phyloP scores from a whole-genome alignment of 1,140 invertebrate species.

The Ctenoplectra terminalis region DNA sequence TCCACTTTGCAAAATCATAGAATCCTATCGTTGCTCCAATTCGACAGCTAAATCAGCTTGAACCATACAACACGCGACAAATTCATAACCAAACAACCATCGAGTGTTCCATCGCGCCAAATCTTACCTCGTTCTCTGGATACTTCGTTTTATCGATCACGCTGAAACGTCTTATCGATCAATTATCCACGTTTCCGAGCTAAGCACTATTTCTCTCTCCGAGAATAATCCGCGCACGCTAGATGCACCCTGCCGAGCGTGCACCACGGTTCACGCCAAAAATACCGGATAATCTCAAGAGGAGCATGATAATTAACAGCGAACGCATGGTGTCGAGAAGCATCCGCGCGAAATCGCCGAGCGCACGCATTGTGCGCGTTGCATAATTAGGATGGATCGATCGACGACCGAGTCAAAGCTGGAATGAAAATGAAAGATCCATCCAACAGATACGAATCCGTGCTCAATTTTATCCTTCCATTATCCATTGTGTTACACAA shows the following conservation, averaged over 20 bases:
- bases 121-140: background rate
- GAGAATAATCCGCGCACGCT: conserved; percentile 34
- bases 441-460: too few species aligned
- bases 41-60: background rate
- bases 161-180: conserved; percentile 48
- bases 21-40: background rate
- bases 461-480: background rate
- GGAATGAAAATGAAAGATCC: background rate
- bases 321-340: conserved; percentile 43
- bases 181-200: conserved; percentile 27
- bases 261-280: conserved; percentile 42
- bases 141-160: conserved; percentile 27
- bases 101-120: too few species aligned
- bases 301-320: conserved; percentile 54
- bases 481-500: background rate
- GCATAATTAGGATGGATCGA: conserved; percentile 34
- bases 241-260: conserved; percentile 40
- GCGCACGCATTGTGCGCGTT: conserved; percentile 21
- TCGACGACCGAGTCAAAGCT: background rate
- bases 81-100: too few species aligned
- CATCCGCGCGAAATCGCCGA: conserved; percentile 14
- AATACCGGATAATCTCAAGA: conserved; percentile 57
- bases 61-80: too few species aligned
- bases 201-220: conserved; percentile 17
- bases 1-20: too few species aligned